phyloP scores from a whole-genome alignment of 23 tunicate species.

The Halocynthia aurantium region DNA sequence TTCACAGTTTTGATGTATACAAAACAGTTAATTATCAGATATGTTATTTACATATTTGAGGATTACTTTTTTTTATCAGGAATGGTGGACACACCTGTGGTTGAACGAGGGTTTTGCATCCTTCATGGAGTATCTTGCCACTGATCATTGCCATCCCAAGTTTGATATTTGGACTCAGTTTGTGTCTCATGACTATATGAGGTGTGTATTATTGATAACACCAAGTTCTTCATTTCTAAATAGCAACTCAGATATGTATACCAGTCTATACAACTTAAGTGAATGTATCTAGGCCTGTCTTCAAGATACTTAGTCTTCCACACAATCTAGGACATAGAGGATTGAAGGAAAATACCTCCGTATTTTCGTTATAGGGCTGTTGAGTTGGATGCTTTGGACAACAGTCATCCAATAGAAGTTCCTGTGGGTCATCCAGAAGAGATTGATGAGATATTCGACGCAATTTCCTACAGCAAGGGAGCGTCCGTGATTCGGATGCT shows the following conservation, averaged over 20 bases:
- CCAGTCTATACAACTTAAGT: not conserved
- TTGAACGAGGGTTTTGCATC: constrained; percentile 98
- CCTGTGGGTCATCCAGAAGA: constrained; percentile 97
- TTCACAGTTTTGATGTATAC: not conserved
- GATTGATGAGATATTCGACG: constrained; percentile 96
- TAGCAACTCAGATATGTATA: not conserved
- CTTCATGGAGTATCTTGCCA: constrained; percentile 95
- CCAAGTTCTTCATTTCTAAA: not conserved
- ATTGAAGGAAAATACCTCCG: too few species aligned
- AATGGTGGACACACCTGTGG: constrained; percentile 99
- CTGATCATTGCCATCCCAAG: constrained; percentile 86
- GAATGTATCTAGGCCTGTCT: not conserved
- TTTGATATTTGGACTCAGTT: constrained; percentile 96
- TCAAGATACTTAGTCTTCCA: not conserved
- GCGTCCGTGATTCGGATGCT: constrained; percentile 93
- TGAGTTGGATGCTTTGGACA: constrained; percentile 93
- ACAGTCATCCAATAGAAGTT: constrained; percentile 95
- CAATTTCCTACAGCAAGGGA: constrained; percentile 98
- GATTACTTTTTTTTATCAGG: constrained; percentile 29
- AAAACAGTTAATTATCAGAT: not conserved
- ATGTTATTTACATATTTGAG: too few species aligned
- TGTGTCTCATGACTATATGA: constrained; percentile 64
- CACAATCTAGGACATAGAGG: too few species aligned
- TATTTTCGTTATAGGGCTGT: constrained; percentile 39
- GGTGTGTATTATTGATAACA: constrained; percentile 19